These are phyloP conservation scores for Orchestes rusci DNA, from an alignment of 2,888 invertebrate species.

Conservation along the genomic window DNA sequence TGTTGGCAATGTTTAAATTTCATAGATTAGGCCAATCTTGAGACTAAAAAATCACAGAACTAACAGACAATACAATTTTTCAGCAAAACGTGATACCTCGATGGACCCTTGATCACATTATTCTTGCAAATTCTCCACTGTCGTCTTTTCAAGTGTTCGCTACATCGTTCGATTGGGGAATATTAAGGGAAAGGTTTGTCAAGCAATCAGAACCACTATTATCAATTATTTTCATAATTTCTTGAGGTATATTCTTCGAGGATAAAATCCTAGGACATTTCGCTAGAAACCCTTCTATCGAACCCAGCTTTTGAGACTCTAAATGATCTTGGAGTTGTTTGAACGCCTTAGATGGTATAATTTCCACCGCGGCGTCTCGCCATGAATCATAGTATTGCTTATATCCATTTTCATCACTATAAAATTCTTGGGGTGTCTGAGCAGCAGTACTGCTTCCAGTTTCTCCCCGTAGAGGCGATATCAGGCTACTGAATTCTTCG, in stretches of 20 bases:
- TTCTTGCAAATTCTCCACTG: conserved; percentile 29
- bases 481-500: conserved; percentile 38
- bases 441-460: conserved; percentile 47
- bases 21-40: neutral
- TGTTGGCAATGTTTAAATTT: too few relatives aligned
- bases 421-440: conserved; percentile 46
- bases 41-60: conserved; percentile 5
- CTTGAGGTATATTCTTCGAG: conserved; percentile 50
- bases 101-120: conserved; percentile 27
- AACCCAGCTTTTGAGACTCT: conserved; percentile 37
- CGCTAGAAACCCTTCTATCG: conserved; percentile 48
- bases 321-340: conserved; percentile 49
- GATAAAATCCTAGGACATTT: conserved; percentile 58
- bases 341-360: conserved; percentile 52
- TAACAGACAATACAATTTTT: conserved; percentile 1
- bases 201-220: conserved; percentile 30
- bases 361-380: conserved; percentile 37
- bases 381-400: conserved; percentile 51
- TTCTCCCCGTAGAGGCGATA: conserved; percentile 37
- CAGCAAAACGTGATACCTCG: conserved; percentile 27
- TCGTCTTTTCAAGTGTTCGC: conserved; percentile 37
- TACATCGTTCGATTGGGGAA: conserved; percentile 35
- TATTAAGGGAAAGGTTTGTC: conserved; percentile 29
- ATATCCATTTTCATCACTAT: conserved; percentile 47
- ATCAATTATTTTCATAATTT: conserved; percentile 44